Evolutionary conservation across 35 echinoderm and acorn worm species (phyloP).

Genomic region (Eucidaris tribuloides): DNA sequence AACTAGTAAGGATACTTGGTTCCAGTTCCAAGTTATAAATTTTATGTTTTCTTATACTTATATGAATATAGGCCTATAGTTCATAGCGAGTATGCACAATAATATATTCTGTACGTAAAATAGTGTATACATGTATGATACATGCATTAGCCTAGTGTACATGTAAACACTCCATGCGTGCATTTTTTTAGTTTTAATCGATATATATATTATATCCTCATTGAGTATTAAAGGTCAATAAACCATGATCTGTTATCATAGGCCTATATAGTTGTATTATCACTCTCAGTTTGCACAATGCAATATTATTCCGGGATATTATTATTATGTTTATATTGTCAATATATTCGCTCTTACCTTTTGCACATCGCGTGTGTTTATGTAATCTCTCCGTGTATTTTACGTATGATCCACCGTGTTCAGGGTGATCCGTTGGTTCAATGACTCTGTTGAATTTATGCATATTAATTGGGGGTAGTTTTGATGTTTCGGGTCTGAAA

Average conservation of each 20-base stretch:
- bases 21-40: no score
- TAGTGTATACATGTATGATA: no score
- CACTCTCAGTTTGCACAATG: background rate
- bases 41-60: no score
- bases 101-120: no score
- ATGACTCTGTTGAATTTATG: slow-evolving; percentile 82
- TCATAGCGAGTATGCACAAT: no score
- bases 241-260: background rate
- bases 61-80: no score
- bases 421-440: slow-evolving; percentile 58
- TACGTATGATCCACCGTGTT: slow-evolving; percentile 82
- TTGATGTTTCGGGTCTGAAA: slow-evolving; percentile 75
- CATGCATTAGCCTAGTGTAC: no score
- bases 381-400: slow-evolving; percentile 79
- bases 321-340: background rate
- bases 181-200: no score
- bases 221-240: no score
- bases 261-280: background rate
- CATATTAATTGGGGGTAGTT: slow-evolving; percentile 93
- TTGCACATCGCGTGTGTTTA: slow-evolving; percentile 80
- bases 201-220: no score
- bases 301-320: background rate
- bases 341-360: slow-evolving; percentile 47
- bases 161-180: no score
- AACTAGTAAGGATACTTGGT: no score